Evolutionary conservation across 2,888 invertebrate genomes (phyloP).

Genomic region (Tuberolachnus salignus): DNA sequence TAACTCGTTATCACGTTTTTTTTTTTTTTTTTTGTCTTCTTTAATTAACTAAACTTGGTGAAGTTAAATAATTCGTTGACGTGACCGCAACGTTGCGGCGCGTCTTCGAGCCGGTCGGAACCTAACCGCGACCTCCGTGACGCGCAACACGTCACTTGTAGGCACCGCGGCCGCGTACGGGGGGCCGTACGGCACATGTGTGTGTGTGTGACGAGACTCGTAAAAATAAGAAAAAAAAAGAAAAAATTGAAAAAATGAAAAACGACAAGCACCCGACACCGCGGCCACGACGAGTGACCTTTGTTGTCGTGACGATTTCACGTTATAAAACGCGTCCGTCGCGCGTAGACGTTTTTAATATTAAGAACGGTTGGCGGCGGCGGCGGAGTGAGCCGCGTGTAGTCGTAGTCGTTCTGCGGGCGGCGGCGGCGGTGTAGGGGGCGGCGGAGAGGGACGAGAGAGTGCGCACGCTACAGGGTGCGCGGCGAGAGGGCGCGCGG

Average conservation of each 20-base stretch:
- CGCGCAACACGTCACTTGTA: slow-evolving; percentile 45
- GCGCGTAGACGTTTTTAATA: not conserved
- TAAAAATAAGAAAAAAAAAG: too few relatives aligned
- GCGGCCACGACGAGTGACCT: not conserved
- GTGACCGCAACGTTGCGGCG: too few relatives aligned
- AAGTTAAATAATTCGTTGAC: too few relatives aligned
- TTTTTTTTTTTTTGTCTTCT: too few relatives aligned
- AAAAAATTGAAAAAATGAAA: too few relatives aligned
- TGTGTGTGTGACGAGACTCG: not conserved
- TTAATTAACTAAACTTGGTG: too few relatives aligned
- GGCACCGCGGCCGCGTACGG: not conserved
- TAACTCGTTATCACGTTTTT: too few relatives aligned
- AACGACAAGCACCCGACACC: too few relatives aligned
- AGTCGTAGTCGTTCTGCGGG: not conserved
- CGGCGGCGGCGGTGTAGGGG: not conserved
- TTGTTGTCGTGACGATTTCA: not conserved
- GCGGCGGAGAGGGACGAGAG: not conserved
- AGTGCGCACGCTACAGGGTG: not conserved
- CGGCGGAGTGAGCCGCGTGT: not conserved
- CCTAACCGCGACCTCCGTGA: not conserved
- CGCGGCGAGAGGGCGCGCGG: not conserved
- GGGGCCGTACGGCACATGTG: not conserved
- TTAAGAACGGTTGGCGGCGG: slow-evolving; percentile 9
- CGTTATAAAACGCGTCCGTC: too few relatives aligned
- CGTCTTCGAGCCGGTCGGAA: not conserved